Conservation (phyloP, 2,113 vertebrate genomes). For the Centrocercus urophasianus region DNA sequence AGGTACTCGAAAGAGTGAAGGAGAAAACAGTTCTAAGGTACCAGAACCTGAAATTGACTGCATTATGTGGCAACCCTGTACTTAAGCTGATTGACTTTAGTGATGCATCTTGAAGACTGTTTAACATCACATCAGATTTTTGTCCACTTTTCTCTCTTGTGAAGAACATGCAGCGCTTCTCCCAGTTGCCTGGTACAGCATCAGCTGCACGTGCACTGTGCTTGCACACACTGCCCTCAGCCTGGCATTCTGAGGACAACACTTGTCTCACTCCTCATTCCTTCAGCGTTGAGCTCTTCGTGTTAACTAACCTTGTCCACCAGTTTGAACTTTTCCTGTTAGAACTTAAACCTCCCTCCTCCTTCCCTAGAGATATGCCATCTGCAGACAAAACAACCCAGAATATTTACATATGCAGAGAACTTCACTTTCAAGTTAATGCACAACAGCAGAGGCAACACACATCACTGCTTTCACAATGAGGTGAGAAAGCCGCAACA, state of each 20-base stretch:
- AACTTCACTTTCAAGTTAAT: not conserved
- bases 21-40: not conserved
- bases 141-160: not conserved
- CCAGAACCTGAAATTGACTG: not conserved
- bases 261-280: not conserved
- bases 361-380: too few relatives aligned
- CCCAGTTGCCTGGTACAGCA: not conserved
- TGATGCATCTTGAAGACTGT: too few relatives aligned
- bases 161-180: not conserved
- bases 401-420: not conserved
- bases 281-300: not conserved
- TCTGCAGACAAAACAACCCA: not conserved
- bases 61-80: not conserved
- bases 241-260: not conserved
- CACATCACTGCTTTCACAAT: not conserved
- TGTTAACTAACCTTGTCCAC: not conserved
- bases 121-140: not conserved
- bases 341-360: not conserved
- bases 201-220: fast-evolving
- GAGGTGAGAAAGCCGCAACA: not conserved
- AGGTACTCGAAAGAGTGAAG: not conserved
- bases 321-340: not conserved
- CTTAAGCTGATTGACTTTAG: not conserved
- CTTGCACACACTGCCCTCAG: not conserved
- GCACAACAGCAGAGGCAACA: not conserved